Evolutionary conservation across 2,113 vertebrate species (phyloP), one percentile per base, ranked within the genome.

Genomic region (Osmerus eperlanus): DNA sequence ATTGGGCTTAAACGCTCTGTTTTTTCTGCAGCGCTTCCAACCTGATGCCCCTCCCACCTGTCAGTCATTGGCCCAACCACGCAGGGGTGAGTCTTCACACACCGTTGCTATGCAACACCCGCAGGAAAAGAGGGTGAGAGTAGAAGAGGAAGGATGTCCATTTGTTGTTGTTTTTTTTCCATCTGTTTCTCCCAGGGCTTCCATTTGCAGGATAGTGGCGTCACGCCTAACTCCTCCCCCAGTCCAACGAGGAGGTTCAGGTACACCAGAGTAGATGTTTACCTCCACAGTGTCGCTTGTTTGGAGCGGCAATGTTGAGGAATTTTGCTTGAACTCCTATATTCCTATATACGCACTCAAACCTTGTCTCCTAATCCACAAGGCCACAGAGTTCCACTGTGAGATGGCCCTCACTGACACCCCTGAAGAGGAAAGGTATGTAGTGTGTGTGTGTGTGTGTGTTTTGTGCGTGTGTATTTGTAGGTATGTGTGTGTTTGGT

Each of bases 381-480:
- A 93, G 92, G 75, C 87, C 90, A 3, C 81, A 87, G 25, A 87
- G 87, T 18, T 75, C 88, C 28, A 76, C 85, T 0, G 83, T 91
- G 41, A 86, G 91, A 67, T 91, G 89, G 87, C 90, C 92, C 0
- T 76, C 84, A 0, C 1, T 92, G 25, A 80, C 88, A 3, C 89
- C 91, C 1, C 85, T 94, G 59, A 93, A 93, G 84, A 88, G 92
- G 59, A 94, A 94, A 92, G 92, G 91, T 93, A 75, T 53, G 68
- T 64, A 16, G 55, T 64, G 58, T 25, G n/a, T 60, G 56, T 74
- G 28, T 59, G 54, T 67, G 16, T 59, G 25, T 51, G n/a, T n/a
- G n/a, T n/a, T n/a, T n/a, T 67, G 29, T 55, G 47, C 25, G 14
- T 15, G 21, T 59, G 25, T 51, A 15, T 65, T 4, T 32, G 7